Conservation (phyloP, 2,113 vertebrate genomes). For the Lepus europaeus region DNA sequence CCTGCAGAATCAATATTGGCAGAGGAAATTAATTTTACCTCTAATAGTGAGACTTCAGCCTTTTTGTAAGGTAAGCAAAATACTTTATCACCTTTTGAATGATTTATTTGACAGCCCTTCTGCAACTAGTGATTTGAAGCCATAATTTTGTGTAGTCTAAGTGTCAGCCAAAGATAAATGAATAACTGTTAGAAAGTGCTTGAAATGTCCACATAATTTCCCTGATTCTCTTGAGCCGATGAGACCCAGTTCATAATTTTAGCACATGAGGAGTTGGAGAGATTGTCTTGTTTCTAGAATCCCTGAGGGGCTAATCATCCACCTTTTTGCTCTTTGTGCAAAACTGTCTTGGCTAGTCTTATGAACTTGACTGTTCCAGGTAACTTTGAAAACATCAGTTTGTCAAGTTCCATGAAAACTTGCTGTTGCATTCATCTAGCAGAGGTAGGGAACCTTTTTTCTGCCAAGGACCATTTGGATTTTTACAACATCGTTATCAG, state of each 20-base stretch:
- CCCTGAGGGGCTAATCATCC: not conserved
- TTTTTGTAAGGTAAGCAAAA: conserved; percentile 28
- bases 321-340: not conserved
- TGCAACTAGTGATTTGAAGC: conserved; percentile 16
- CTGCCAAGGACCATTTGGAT: no score
- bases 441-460: no score
- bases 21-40: not conserved
- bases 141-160: conserved; percentile 27
- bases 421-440: no score
- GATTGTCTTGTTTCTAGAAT: not conserved
- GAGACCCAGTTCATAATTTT: not conserved
- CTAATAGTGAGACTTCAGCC: not conserved
- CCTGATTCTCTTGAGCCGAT: not conserved
- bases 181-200: conserved; percentile 10
- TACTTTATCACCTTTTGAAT: not conserved
- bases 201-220: not conserved
- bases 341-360: not conserved
- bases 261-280: not conserved
- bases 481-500: no score
- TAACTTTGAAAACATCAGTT: not conserved
- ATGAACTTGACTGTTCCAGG: not conserved
- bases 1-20: conserved; percentile 3
- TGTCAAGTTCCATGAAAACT: not conserved
- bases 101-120: not conserved
- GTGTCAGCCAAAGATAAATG: conserved; percentile 23